Base-by-base conservation (phyloP, 2,797 vertebrate species). In the Hydrocynus forskahlii region DNA sequence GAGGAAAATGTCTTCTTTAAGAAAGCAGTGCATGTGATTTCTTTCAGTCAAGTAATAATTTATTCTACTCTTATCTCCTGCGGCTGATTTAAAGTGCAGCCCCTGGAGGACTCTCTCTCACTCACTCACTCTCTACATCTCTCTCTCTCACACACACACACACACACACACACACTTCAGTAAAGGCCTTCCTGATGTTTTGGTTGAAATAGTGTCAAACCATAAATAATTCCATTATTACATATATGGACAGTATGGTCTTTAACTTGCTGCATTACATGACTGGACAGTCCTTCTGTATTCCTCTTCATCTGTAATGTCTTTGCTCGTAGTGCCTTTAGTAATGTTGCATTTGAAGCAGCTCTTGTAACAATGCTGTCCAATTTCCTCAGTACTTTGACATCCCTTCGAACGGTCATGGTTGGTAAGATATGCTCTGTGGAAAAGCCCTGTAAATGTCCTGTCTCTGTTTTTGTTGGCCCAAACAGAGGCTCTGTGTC, bases 1-100 rank as follows among this genome's bases (percentile, higher is more conserved):
- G 59, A 23, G 59, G 25, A 25, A 60, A 25, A 25, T 60, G 21
- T 0, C 0, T 59, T 21, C 52, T 54, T 54, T 54, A 54, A 54
- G n/a, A 21, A n/a, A 60, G 59, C 21, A 60, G 21, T 13, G 10
- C 59, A 60, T 60, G 59, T 60, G 59, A 21, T 63, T 29, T 35
- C 25, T 29, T 29, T 63, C 4, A 13, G 60, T 14, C 60, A 35
- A 13, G 25, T 29, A 29, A 63, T 63, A 29, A 16, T 50, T 45
- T 69, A 69, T 70, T 70, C 45, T 8, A 70, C 21, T 70, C 48
- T 70, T 52, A 2, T 17, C 45, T 50, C 68, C 69, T 35, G 21
- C 48, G 19, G 25, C 48, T 71, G 69, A 52, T 29, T 54, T 54
- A 71, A 55, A 71, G 48, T 71, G 25, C 5, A 29, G 14, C 16